phyloP scores from a whole-genome alignment of 2,797 vertebrate genomes.

The Buphagus erythrorhynchus region DNA sequence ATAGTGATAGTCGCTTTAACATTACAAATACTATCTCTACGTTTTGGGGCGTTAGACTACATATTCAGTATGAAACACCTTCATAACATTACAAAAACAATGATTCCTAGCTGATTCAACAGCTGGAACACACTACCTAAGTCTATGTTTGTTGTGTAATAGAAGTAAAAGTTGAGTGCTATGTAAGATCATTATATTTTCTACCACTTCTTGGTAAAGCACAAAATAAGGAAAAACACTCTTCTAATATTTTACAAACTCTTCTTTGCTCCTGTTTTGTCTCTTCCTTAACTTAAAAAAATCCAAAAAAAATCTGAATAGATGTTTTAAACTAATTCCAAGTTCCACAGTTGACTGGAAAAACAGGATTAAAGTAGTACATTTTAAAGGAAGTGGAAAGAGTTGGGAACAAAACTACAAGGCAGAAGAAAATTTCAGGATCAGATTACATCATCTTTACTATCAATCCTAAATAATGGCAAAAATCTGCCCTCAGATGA shows the following conservation, averaged over 20 bases:
- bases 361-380: neutral
- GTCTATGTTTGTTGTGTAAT: neutral
- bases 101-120: neutral
- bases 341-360: neutral
- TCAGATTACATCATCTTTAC: neutral
- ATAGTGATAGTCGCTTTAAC: neutral
- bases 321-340: neutral
- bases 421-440: neutral
- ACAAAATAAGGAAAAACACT: neutral
- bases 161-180: neutral
- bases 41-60: neutral
- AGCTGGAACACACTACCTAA: neutral
- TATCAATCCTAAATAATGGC: neutral
- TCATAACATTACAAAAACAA: neutral
- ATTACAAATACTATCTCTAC: neutral
- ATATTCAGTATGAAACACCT: neutral
- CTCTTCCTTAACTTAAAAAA: neutral
- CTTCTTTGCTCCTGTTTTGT: neutral
- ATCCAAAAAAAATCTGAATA: neutral
- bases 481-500: neutral
- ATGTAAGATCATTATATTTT: neutral
- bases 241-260: neutral
- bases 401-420: neutral
- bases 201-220: neutral
- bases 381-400: neutral